These are phyloP conservation scores for Clarias macrocephalus DNA, from an alignment of 2,113 vertebrate species.

Conservation along the genomic window DNA sequence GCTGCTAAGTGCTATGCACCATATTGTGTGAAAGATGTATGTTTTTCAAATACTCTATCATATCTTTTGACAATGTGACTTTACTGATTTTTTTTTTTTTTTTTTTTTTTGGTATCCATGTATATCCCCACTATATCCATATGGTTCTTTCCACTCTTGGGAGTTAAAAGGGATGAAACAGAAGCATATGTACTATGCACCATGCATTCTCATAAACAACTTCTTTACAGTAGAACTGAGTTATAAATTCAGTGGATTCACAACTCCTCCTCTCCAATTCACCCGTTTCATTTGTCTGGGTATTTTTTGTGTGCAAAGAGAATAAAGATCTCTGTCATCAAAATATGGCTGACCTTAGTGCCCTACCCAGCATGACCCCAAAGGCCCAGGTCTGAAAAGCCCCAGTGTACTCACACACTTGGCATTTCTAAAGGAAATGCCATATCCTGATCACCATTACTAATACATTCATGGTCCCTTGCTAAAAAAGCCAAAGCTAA, in stretches of 20 bases:
- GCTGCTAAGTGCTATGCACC: background rate
- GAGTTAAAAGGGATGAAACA: background rate
- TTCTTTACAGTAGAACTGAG: background rate
- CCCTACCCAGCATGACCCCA: slow-evolving; percentile 53
- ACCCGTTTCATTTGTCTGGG: background rate
- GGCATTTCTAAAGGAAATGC: slow-evolving; percentile 62
- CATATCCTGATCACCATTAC: slow-evolving; percentile 36
- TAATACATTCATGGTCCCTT: slow-evolving; percentile 6
- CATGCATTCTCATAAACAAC: background rate
- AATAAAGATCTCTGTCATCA: slow-evolving; percentile 65
- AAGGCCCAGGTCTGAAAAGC: slow-evolving; percentile 64
- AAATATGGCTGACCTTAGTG: slow-evolving; percentile 61
- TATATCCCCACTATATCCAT: background rate
- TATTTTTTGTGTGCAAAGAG: slow-evolving; percentile 59
- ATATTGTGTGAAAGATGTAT: background rate
- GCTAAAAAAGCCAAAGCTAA: slow-evolving; percentile 3
- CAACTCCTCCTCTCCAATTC: background rate
- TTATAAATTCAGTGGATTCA: slow-evolving; percentile 24
- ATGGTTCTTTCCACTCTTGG: background rate
- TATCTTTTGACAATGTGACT: background rate
- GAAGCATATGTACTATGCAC: background rate
- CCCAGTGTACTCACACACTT: slow-evolving; percentile 65
- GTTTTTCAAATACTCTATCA: background rate
- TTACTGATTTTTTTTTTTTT: background rate
- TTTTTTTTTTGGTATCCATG: background rate